Base-by-base conservation (phyloP, 2,113 vertebrate genomes). In the Acrocephalus arundinaceus region DNA sequence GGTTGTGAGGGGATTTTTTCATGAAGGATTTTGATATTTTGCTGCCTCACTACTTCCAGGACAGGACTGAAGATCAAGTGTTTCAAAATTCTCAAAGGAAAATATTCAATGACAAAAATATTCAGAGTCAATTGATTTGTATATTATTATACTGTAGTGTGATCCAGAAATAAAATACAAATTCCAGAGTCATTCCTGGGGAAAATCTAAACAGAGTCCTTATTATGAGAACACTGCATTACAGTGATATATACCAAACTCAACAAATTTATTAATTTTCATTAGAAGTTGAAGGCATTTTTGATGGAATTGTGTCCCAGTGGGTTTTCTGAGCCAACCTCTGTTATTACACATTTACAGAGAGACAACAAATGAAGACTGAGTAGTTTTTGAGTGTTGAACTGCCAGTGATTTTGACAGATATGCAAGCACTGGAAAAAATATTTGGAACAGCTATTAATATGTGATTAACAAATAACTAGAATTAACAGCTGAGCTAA, bases 1-100 rank as follows among this genome's bases (percentile, higher is more conserved):
- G 23, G 35, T 25, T 54, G 6, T 31, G 82, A 81, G 30, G 25
- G 48, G 15, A 41, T 41, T 51, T 88, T 79, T 95, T 87, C 52
- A 75, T 63, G 22, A 63, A 96, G 65, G 65, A 81, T 88, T 93
- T 96, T 90, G 43, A n/a, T 85, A 48, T 81, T 80, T 91, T 91
- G 10, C 33, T 74, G 39, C 18, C 33, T 84, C 13, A 19, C 19
- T 73, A 17, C 54, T 91, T 91, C 58, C 71, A 87, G 49, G 22
- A 51, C 30, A 62, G 72, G 43, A 89, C 63, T 20, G 25, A 93
- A 88, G n/a, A 67, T 18, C 0, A 5, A 62, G 33, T 18, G 15
- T 74, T 90, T 59, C 35, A 77, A 71, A 94, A 89, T 63, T 68
- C 61, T 83, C 51, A 43, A 74, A 90, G 59, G 43, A 91, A 93